Conservation (phyloP, 2,888 invertebrate species). For the Gymnoscelis rufifasciata region DNA sequence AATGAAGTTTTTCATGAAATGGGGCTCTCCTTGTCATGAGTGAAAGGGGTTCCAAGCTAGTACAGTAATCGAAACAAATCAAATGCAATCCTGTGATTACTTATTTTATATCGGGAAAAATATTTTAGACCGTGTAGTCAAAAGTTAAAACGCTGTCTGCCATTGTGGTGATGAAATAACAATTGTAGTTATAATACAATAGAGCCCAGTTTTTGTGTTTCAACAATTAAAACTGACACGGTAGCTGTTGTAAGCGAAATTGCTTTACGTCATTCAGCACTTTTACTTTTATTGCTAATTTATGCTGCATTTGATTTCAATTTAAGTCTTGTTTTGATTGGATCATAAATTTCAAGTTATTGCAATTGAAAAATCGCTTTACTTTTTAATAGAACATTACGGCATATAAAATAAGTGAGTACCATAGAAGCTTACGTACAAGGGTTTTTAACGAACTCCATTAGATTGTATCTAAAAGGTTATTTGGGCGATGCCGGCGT, state of each 20-base stretch:
- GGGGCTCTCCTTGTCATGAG: too few relatives aligned
- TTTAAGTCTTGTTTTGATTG: too few relatives aligned
- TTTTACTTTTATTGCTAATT: constrained; percentile 3
- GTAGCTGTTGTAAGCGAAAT: constrained; percentile 8
- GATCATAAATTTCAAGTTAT: too few relatives aligned
- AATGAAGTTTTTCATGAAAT: too few relatives aligned
- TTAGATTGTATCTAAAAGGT: not conserved
- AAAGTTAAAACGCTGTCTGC: constrained; percentile 19
- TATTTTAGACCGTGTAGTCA: not conserved
- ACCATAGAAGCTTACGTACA: not conserved
- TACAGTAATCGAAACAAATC: too few relatives aligned
- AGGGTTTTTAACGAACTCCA: constrained; percentile 1
- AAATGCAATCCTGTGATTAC: too few relatives aligned
- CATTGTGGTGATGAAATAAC: constrained; percentile 26
- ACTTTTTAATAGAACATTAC: too few relatives aligned
- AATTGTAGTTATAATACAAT: constrained; percentile 30
- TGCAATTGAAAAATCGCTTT: not conserved
- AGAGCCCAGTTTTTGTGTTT: constrained; percentile 21
- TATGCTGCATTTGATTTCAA: too few relatives aligned
- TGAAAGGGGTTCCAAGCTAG: too few relatives aligned
- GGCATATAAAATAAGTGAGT: too few relatives aligned
- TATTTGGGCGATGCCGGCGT: not conserved
- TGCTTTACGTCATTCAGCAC: constrained; percentile 4
- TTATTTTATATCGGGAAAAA: not conserved
- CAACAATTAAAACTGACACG: constrained; percentile 17